Percentiles rank a stretch among this genome's conserved stretches.
Conservation (phyloP, 1,140 invertebrate species). For the Calosoma granatense region DNA sequence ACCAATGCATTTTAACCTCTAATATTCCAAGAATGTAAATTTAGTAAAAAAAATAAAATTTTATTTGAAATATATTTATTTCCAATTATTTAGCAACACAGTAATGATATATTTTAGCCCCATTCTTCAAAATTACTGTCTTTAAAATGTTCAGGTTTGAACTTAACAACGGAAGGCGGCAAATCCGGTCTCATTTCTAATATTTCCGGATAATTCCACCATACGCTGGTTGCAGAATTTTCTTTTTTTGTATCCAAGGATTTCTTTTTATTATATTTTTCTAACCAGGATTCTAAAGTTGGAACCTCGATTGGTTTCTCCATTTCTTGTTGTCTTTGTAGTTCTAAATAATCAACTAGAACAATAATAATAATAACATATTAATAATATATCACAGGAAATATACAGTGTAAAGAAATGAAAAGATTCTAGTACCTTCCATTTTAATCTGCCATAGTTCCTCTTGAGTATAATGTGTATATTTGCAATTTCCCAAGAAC, state of each 20-base stretch:
- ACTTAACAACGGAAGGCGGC: conserved; percentile 47
- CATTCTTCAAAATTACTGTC: conserved; percentile 41
- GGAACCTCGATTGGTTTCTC: conserved; percentile 26
- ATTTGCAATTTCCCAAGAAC: conserved; percentile 50
- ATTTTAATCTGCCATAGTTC: conserved; percentile 43
- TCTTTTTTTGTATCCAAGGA: conserved; percentile 33
- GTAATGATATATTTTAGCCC: too few species aligned
- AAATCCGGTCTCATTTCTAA: conserved; percentile 40
- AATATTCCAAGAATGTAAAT: too few species aligned
- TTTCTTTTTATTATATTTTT: conserved; percentile 34
- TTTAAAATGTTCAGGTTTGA: conserved; percentile 40
- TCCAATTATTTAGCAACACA: conserved; percentile 9
- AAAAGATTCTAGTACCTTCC: conserved; percentile 40
- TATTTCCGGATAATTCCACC: conserved; percentile 42
- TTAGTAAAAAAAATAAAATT: too few species aligned
- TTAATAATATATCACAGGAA: not conserved
- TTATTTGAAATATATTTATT: too few species aligned
- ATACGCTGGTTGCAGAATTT: conserved; percentile 30
- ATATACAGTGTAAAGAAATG: not conserved
- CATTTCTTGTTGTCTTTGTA: conserved; percentile 18
- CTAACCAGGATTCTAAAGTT: conserved; percentile 36
- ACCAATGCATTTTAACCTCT: too few species aligned
- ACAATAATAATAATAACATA: conserved; percentile 3
- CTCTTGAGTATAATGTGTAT: conserved; percentile 48
- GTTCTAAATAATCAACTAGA: conserved; percentile 30